Evolutionary conservation across 1,140 invertebrate genomes (phyloP).

Genomic region (Goniozus legneri): DNA sequence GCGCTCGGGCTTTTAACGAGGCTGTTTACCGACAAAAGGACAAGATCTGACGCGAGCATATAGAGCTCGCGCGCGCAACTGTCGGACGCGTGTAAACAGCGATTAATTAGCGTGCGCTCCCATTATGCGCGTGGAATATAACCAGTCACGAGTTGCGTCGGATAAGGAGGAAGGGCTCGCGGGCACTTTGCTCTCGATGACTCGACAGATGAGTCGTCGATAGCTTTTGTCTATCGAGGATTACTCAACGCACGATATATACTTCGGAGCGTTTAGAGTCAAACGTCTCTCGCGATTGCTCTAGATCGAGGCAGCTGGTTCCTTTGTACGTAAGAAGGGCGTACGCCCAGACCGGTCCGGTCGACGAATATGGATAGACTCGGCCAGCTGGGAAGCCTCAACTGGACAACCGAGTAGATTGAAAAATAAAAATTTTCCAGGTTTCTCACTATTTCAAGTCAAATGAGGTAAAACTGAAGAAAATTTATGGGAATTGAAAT

Average conservation of each 20-base stretch:
- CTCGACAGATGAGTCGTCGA: neutral
- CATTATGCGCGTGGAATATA: constrained; percentile 28
- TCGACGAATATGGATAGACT: constrained; percentile 39
- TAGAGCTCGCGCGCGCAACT: constrained; percentile 15
- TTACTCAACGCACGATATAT: constrained; percentile 2
- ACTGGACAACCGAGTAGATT: constrained; percentile 39
- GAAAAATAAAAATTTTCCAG: no score
- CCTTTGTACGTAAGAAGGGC: constrained; percentile 10
- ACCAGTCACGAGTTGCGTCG: constrained; percentile 21
- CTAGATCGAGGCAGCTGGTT: no score
- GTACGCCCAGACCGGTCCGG: constrained; percentile 47
- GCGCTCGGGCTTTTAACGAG: constrained; percentile 14
- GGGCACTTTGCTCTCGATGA: constrained; percentile 2
- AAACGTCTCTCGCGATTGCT: neutral
- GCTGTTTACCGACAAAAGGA: constrained; percentile 21
- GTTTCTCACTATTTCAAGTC: no score
- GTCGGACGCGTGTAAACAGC: constrained; percentile 31
- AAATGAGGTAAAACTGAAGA: no score
- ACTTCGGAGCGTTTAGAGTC: neutral
- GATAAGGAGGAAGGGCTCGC: neutral
- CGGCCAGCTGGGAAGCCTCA: constrained; percentile 29
- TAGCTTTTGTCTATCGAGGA: neutral
- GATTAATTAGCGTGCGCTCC: constrained; percentile 35
- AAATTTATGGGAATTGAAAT: no score
- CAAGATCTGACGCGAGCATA: constrained; percentile 14